A percentile compares a stretch with the other conserved stretches of the same genome.
phyloP scores from a whole-genome alignment of 2,888 invertebrate species.

The Sinopyrophorus schimmeli region DNA sequence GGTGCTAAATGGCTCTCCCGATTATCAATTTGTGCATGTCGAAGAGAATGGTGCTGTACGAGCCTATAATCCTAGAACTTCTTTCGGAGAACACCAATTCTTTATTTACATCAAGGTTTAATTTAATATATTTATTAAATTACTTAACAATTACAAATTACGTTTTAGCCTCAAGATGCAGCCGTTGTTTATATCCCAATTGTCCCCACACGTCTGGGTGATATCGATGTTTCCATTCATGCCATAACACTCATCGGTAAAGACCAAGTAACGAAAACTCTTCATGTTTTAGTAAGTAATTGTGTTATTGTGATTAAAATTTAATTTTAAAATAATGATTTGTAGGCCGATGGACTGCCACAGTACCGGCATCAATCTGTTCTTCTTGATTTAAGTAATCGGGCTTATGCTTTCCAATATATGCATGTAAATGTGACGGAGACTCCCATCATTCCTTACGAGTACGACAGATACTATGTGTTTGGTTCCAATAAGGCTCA shows the following conservation, averaged over 20 bases:
- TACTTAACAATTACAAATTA: constrained; percentile 7
- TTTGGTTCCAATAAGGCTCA: constrained; percentile 88
- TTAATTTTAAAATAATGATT: constrained; percentile 4
- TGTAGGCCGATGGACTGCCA: constrained; percentile 83
- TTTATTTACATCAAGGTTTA: constrained; percentile 75
- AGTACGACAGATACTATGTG: constrained; percentile 88
- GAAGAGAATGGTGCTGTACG: constrained; percentile 84
- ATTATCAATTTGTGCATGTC: constrained; percentile 91
- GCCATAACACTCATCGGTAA: constrained; percentile 75
- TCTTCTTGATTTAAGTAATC: constrained; percentile 87
- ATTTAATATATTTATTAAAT: background rate
- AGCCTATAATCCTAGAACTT: constrained; percentile 88
- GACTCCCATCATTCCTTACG: constrained; percentile 89
- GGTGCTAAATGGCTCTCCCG: constrained; percentile 79
- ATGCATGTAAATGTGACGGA: constrained; percentile 96
- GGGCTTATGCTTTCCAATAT: constrained; percentile 90
- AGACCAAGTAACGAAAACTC: constrained; percentile 66
- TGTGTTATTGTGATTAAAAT: constrained; percentile 6
- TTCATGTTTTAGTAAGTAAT: constrained; percentile 68
- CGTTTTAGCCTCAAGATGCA: constrained; percentile 68
- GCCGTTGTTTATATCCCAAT: constrained; percentile 88
- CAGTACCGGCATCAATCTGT: constrained; percentile 92
- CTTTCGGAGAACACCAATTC: constrained; percentile 93
- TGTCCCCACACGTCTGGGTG: constrained; percentile 79
- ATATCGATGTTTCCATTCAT: constrained; percentile 74